Evolutionary conservation across 23 tunicate species (phyloP).

Genomic region (Ciona savignyi): DNA sequence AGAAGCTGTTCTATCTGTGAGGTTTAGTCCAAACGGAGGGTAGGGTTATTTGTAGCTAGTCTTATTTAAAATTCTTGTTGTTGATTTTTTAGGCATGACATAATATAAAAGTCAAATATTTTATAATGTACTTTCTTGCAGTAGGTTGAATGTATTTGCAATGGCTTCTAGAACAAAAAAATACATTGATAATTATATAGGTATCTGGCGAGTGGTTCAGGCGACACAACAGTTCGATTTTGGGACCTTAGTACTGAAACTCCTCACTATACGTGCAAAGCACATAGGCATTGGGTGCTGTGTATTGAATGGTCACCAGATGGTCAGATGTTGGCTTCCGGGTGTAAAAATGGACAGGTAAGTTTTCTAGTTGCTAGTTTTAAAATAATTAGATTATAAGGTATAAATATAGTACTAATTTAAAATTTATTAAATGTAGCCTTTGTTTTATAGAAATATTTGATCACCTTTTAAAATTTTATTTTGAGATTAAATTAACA

Average conservation of each 20-base stretch:
- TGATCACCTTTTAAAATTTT: too few species aligned
- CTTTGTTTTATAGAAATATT: too few species aligned
- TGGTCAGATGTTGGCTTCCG: slow-evolving; percentile 79
- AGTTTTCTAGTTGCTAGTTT: neutral
- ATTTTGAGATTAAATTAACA: too few species aligned
- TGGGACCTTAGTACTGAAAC: slow-evolving; percentile 99
- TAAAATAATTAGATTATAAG: too few species aligned
- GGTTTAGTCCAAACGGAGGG: slow-evolving; percentile 81
- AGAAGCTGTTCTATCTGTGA: slow-evolving; percentile 82
- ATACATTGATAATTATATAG: slow-evolving; percentile 14
- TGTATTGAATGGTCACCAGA: slow-evolving; percentile 96
- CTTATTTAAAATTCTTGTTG: too few species aligned
- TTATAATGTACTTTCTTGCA: neutral
- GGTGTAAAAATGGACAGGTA: slow-evolving; percentile 95
- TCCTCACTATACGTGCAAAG: slow-evolving; percentile 79
- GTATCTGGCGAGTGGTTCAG: slow-evolving; percentile 88
- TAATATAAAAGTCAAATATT: neutral
- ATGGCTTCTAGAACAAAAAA: neutral
- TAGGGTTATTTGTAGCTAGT: too few species aligned
- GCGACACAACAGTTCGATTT: slow-evolving; percentile 94
- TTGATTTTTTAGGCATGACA: neutral
- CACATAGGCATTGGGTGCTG: slow-evolving; percentile 77
- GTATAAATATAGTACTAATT: too few species aligned
- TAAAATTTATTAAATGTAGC: too few species aligned
- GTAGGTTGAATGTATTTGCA: too few species aligned